Evolutionary conservation across 2,888 invertebrate species (phyloP).

Genomic region (Caenorhabditis panamensis): DNA sequence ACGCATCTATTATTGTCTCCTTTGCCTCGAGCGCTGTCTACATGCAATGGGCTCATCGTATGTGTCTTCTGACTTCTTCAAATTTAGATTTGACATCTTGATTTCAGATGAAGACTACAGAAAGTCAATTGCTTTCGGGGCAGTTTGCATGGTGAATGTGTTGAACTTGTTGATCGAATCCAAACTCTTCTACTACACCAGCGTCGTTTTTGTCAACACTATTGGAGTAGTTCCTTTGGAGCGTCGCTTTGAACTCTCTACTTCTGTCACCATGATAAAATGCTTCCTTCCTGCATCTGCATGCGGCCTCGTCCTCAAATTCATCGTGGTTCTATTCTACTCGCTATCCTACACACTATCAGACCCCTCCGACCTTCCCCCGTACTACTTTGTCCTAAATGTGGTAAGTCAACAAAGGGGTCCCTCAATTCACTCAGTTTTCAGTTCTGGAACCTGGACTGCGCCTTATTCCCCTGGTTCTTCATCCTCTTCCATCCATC

Average conservation of each 20-base stretch:
- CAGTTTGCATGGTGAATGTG: constrained; percentile 18
- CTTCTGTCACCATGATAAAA: constrained; percentile 33
- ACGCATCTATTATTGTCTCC: constrained; percentile 1
- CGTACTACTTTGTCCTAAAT: constrained; percentile 38
- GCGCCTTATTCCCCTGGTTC: constrained; percentile 45
- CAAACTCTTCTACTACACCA: constrained; percentile 40
- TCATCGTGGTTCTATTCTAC: constrained; percentile 24
- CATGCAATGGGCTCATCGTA: constrained; percentile 32
- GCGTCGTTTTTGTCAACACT: constrained; percentile 25
- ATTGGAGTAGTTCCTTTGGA: constrained; percentile 35
- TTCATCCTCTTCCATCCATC: constrained; percentile 44
- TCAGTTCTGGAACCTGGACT: constrained; percentile 51
- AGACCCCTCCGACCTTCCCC: constrained; percentile 20
- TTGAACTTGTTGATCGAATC: constrained; percentile 35
- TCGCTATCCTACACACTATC: constrained; percentile 7
- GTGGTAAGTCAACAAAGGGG: constrained; percentile 25
- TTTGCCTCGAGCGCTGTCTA: constrained; percentile 18
- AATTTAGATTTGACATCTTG: background rate
- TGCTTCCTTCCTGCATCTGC: constrained; percentile 43
- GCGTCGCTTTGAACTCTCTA: constrained; percentile 35
- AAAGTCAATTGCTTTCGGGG: constrained; percentile 36
- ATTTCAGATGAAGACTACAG: constrained; percentile 41
- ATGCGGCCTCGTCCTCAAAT: constrained; percentile 23
- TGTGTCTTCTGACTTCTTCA: background rate
- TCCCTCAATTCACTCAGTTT: no score